Base-by-base conservation (phyloP, 2,888 invertebrate genomes). In the Apamea anceps region DNA sequence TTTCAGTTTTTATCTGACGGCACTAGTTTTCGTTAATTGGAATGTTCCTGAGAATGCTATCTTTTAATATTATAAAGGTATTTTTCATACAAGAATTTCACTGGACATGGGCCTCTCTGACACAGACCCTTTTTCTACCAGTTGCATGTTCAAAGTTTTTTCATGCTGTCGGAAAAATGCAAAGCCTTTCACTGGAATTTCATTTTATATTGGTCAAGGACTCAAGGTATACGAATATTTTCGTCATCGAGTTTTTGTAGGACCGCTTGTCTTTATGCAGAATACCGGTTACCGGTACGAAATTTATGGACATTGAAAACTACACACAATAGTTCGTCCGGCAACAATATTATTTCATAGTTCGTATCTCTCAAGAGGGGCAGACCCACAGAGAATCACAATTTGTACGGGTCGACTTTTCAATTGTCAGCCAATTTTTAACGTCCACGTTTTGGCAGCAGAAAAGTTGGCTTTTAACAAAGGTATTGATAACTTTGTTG, bases 291-390 rank as follows among this genome's bases (percentile, higher is more conserved):
- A 72, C 32, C 18, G 32, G 57, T 54, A 62, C 18, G 15, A 75
- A 75, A 78, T 75, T 37, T 72, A 70, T 86, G 78, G 45, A 78
- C 82, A 82, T 82, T 73, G 32, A 62, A 57, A 45, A 15, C 45
- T 54, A 48, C 37, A 51, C 10, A 76, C 65, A 74, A 71, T 65
- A 66, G 32, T 66, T 13, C 45, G 66, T 73, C 63, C 67, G 60
- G 57, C 21, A 60, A 73, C 28, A 72, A 76, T 79, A 76, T 74
- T 79, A 76, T 74, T 78, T 82, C 63, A 71, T 60, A 66, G 32
- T 51, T 77, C 18, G 28, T 63, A 51, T 62, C 45, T 63, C 62
- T 45, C 60, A 13, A 60, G 48, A 54, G 37, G 21, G 21, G 13
- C 25, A 54, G 32, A 12, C 37, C 78, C 28, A 12, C n/a, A 21